Percentiles rank a stretch among this genome's conserved stretches.
Evolutionary conservation across 2,888 invertebrate species (phyloP).

Genomic region (Plusia festucae): DNA sequence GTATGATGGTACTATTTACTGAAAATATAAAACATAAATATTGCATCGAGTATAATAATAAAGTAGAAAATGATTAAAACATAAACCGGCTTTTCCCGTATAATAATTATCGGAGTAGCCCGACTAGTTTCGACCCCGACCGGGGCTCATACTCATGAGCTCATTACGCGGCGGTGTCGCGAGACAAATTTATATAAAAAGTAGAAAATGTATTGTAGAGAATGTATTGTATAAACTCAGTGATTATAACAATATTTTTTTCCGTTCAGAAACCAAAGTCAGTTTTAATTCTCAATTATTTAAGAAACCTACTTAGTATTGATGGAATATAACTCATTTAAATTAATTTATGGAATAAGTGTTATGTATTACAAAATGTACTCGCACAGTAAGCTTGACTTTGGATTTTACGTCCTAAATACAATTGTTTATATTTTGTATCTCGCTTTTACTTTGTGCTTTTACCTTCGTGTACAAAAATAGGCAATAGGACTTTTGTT

Average conservation of each 20-base stretch:
- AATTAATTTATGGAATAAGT: slow-evolving; percentile 18
- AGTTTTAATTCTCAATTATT: slow-evolving; percentile 15
- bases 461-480: slow-evolving; percentile 42
- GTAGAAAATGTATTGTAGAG: too few relatives aligned
- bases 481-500: slow-evolving; percentile 17
- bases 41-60: background rate
- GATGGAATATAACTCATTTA: background rate
- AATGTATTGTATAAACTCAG: too few relatives aligned
- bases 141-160: too few relatives aligned
- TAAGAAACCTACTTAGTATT: too few relatives aligned
- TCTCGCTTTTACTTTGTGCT: slow-evolving; percentile 8
- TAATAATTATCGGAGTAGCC: too few relatives aligned
- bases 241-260: too few relatives aligned
- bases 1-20: background rate
- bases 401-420: background rate
- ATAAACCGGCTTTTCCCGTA: too few relatives aligned
- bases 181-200: too few relatives aligned
- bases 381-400: background rate
- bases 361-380: background rate
- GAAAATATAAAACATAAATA: background rate
- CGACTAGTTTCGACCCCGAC: too few relatives aligned
- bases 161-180: too few relatives aligned
- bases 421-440: slow-evolving; percentile 6
- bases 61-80: too few relatives aligned
- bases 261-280: slow-evolving; percentile 28